phyloP scores from a whole-genome alignment of 2,888 invertebrate species.

The Petrophora chlorosata region DNA sequence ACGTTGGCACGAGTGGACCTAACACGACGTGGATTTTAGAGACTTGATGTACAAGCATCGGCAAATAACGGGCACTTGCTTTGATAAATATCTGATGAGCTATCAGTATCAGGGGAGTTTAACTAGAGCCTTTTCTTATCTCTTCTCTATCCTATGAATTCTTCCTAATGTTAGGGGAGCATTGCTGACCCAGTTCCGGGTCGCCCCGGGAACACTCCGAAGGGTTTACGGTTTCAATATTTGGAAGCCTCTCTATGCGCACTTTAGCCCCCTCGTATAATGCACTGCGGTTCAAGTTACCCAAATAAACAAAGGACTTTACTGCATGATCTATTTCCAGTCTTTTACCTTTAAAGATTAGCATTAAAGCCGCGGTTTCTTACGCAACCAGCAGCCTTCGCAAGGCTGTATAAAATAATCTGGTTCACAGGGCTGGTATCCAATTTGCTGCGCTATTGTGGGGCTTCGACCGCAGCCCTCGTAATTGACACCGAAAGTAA shows the following conservation, averaged over 20 bases:
- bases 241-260: slow-evolving; percentile 56
- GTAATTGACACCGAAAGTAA: slow-evolving; percentile 77
- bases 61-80: slow-evolving; percentile 11
- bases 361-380: slow-evolving; percentile 45
- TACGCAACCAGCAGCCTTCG: slow-evolving; percentile 69
- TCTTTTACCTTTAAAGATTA: slow-evolving; percentile 46
- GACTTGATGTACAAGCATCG: slow-evolving; percentile 14
- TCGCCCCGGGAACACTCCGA: slow-evolving; percentile 63
- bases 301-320: slow-evolving; percentile 42
- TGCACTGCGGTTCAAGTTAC: slow-evolving; percentile 46
- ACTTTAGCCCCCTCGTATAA: slow-evolving; percentile 48
- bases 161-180: slow-evolving; percentile 59
- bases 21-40: slow-evolving; percentile 5
- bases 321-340: slow-evolving; percentile 57
- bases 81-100: slow-evolving; percentile 38
- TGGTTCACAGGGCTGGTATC: slow-evolving; percentile 71
- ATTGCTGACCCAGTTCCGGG: slow-evolving; percentile 70
- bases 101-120: slow-evolving; percentile 34
- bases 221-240: slow-evolving; percentile 79
- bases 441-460: slow-evolving; percentile 72
- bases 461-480: slow-evolving; percentile 74
- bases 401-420: slow-evolving; percentile 71
- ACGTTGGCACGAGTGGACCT: too few species aligned
- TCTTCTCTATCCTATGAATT: slow-evolving; percentile 52
- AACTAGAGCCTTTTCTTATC: slow-evolving; percentile 38